phyloP scores from a whole-genome alignment of 2,113 vertebrate genomes.

The Paraplagusia blochii region DNA sequence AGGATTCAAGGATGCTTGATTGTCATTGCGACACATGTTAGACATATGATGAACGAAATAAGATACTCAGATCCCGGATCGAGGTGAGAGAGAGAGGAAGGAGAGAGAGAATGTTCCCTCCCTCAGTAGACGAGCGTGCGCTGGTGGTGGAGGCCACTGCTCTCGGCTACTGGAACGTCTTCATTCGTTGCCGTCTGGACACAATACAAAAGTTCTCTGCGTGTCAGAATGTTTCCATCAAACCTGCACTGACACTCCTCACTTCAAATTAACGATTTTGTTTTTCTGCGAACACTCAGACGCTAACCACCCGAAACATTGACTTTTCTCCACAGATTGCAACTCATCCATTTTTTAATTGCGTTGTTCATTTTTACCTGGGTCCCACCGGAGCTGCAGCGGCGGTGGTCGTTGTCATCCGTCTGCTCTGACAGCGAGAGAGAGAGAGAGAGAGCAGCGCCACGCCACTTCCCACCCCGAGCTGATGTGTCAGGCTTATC shows the following conservation, averaged over 20 bases:
- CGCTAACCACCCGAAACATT: conserved; percentile 75
- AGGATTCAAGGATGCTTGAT: too few relatives aligned
- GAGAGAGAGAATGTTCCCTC: too few relatives aligned
- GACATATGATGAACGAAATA: too few relatives aligned
- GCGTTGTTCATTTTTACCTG: conserved; percentile 76
- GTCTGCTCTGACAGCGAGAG: conserved; percentile 76
- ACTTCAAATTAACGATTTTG: conserved; percentile 64
- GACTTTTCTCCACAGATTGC: conserved; percentile 74
- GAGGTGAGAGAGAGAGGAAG: too few relatives aligned
- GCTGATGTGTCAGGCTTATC: conserved; percentile 82
- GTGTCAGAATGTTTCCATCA: conserved; percentile 41
- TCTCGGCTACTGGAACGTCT: conserved; percentile 2
- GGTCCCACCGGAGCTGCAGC: conserved; percentile 70
- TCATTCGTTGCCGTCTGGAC: not conserved
- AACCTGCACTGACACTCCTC: conserved; percentile 60
- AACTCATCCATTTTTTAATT: conserved; percentile 82
- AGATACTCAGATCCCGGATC: too few relatives aligned
- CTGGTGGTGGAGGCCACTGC: not conserved
- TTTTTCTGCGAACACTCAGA: conserved; percentile 61
- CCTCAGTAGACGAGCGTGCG: not conserved
- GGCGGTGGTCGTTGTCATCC: conserved; percentile 79
- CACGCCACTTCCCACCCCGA: conserved; percentile 70
- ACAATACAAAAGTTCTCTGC: conserved; percentile 9
- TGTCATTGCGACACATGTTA: too few relatives aligned
- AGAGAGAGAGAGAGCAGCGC: conserved; percentile 61